Percentiles rank a stretch among this genome's conserved stretches.
phyloP scores from a whole-genome alignment of 2,888 invertebrate genomes.

The Pristionchus exspectatus region DNA sequence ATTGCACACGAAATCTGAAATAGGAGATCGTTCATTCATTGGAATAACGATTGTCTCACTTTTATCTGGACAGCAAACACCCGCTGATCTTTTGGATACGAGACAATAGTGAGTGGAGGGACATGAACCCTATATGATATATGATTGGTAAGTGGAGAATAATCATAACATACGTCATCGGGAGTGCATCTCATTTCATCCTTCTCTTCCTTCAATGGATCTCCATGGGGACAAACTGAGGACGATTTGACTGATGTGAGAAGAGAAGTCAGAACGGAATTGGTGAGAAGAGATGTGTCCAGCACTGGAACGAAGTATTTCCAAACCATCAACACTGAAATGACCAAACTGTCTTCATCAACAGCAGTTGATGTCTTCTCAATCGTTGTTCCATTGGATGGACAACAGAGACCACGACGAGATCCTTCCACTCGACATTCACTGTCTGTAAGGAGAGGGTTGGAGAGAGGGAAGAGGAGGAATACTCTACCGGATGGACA shows the following conservation, averaged over 20 bases:
- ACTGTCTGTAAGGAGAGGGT: not conserved
- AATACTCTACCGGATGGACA: not conserved
- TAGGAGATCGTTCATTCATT: not conserved
- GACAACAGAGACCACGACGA: conserved; percentile 47
- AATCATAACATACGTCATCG: not conserved
- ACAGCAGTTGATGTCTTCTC: not conserved
- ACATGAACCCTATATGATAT: not conserved
- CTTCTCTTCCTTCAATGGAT: conserved; percentile 16
- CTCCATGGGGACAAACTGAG: conserved; percentile 14
- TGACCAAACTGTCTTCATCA: conserved; percentile 8
- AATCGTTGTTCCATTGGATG: conserved; percentile 9
- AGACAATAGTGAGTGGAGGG: conserved; percentile 33
- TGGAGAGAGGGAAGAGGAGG: not conserved
- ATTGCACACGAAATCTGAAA: conserved; percentile 51
- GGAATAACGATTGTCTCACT: not conserved
- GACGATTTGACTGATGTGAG: not conserved
- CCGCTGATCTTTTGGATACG: conserved; percentile 2
- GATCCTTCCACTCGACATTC: conserved; percentile 39
- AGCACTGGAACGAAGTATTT: not conserved
- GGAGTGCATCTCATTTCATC: not conserved
- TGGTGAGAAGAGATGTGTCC: not conserved
- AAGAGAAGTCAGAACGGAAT: conserved; percentile 14
- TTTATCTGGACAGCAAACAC: conserved; percentile 41
- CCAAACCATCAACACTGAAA: not conserved
- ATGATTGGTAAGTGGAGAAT: not conserved